These are phyloP conservation scores for Chauna torquata DNA, from an alignment of 2,113 vertebrate species.

Conservation along the genomic window DNA sequence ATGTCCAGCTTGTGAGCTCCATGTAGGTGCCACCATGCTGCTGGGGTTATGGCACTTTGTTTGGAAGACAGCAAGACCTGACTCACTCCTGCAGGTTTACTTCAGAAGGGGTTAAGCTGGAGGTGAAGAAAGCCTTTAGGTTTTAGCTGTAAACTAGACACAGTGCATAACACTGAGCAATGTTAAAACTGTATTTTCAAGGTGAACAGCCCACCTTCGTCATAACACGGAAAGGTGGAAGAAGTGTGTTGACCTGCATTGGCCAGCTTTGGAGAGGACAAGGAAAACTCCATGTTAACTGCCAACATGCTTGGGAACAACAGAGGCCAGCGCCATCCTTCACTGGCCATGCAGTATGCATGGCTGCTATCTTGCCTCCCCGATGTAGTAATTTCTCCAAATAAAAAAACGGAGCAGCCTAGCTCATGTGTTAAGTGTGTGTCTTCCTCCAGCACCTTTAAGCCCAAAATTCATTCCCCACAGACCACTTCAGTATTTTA, in stretches of 20 bases:
- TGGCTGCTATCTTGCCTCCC: neutral
- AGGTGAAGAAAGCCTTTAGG: neutral
- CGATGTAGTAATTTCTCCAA: neutral
- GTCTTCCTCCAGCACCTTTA: neutral
- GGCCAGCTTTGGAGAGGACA: neutral
- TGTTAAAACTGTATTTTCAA: neutral
- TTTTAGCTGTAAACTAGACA: neutral
- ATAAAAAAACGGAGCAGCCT: neutral
- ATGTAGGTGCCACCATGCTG: fast-evolving
- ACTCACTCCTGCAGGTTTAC: neutral
- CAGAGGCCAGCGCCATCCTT: neutral
- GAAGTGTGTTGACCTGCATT: neutral
- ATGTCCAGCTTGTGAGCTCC: neutral
- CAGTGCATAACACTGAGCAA: neutral
- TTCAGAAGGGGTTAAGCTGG: neutral
- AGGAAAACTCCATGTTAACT: neutral
- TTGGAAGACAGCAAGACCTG: neutral
- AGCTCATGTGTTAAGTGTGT: neutral
- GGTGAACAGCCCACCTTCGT: neutral
- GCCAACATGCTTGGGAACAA: neutral
- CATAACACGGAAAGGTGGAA: neutral
- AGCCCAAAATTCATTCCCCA: neutral
- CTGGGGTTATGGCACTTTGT: neutral
- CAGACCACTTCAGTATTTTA: neutral
- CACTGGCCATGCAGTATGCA: fast-evolving